phyloP scores from a whole-genome alignment of 2,888 invertebrate genomes.

The Tetheella fluctuosa region DNA sequence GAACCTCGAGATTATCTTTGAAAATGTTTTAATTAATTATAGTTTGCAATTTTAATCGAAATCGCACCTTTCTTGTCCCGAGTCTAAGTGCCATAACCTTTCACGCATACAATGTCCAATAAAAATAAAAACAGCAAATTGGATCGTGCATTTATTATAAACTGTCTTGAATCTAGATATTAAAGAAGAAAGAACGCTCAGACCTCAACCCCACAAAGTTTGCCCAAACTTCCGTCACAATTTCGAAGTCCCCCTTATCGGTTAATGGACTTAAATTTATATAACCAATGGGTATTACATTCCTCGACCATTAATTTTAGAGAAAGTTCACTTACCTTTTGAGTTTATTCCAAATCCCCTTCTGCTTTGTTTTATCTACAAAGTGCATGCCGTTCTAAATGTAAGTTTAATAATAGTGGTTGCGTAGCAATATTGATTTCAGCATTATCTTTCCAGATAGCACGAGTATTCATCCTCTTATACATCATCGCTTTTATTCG shows the following conservation, averaged over 20 bases:
- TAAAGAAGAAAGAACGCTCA: too few species aligned
- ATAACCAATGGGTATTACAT: background rate
- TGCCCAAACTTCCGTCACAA: background rate
- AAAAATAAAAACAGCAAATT: too few species aligned
- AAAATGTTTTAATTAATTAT: background rate
- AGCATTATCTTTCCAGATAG: conserved; percentile 1
- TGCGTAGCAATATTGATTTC: conserved; percentile 16
- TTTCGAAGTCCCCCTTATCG: background rate
- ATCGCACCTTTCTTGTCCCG: background rate
- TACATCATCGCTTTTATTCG: background rate
- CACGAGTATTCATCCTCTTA: conserved; percentile 1
- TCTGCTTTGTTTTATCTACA: conserved; percentile 60
- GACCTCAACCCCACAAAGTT: background rate
- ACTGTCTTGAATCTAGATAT: too few species aligned
- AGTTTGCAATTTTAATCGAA: background rate
- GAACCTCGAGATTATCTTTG: background rate
- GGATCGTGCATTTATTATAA: too few species aligned
- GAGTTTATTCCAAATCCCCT: conserved; percentile 40
- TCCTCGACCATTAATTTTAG: background rate
- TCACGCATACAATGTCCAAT: too few species aligned
- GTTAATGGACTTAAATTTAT: conserved; percentile 3
- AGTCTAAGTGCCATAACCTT: background rate
- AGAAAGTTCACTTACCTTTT: conserved; percentile 51
- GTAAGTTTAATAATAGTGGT: conserved; percentile 43
- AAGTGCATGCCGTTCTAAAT: conserved; percentile 63